Evolutionary conservation across 30 jellyfish, hydroid and myxozoan genomes (phyloP), one percentile per base, ranked within the genome.

Genomic region (Phacellophora camtschatica): DNA sequence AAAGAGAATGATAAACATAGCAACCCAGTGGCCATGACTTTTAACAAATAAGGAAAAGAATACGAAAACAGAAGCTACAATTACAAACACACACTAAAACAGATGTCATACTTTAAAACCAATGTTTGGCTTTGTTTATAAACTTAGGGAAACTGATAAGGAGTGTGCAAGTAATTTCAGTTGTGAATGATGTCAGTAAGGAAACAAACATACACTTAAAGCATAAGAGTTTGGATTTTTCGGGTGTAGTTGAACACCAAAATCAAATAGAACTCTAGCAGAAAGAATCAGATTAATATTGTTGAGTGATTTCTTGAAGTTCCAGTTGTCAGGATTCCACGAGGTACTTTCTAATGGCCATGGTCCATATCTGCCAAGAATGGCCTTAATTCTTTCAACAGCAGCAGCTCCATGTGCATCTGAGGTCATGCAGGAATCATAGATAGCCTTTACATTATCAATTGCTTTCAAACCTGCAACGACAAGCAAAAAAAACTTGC

Each of bases 351-450:
- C 72, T 19, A 82, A 27, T 4, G 93, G 93, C 93, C 93, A 68
- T 10, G 94, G 86, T 0, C 94, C 86, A 54, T 36, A 53, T 13
- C 27, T 35, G 30, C 25, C 35, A 13, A 82, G 12, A 23, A 82
- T 54, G 37, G 18, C 30, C 42, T 69, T 56, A 10, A 82, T 7
- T 0, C 23, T 4, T 5, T 31, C 24, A 22, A 55, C 24, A 5
- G 64, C 76, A 16, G 27, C 37, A 15, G 24, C 48, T n/a, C 58
- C 74, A 1, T 13, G 23, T 2, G 5, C 48, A 24, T 62, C 76
- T 11, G n/a, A 19, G 22, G 28, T 46, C 85, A 82, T 55, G 74
- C 94, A 82, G 22, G 94, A 82, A n/a, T 82, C 86, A 11, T 51
- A 82, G 11, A 59, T 45, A 9, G 53, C 59, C 24, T 80, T 80